Base-by-base conservation (phyloP, 2,888 invertebrate species). In the Latheticus oryzae region DNA sequence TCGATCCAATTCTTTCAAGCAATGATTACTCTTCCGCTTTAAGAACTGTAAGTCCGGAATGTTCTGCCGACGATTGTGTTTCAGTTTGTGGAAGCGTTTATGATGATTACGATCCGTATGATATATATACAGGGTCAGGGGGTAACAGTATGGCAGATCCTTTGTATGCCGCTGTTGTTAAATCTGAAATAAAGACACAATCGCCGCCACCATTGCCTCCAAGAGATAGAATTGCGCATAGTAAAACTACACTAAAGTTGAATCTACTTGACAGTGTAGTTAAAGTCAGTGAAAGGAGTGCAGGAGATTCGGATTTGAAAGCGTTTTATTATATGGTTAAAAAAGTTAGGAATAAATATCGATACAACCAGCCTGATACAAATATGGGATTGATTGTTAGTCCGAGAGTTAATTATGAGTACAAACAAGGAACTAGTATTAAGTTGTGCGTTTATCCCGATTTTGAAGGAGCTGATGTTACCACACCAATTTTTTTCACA, bases 331-430 rank as follows among this genome's bases (percentile, higher is more conserved):
- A 86, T 70, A 91, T 93, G 90, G 89, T 94, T 1, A 86, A 89
- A 62, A 85, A 87, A 63, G 83, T 93, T 19, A 83, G 93, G 85
- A 90, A 83, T 78, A 86, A 87, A 69, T 95, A 90, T 78, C 82
- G 84, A 0, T 85, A 88, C 72, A 85, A 87, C 43, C 91, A 96
- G 76, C 83, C 84, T 11, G 83, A 80, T 54, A 90, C 92, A 7
- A 97, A 97, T 80, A 87, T 90, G 26, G 97, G 97, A 0, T 87
- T 95, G 72, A 88, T 97, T 55, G 86, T 95, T 61, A 95, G 96
- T 64, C 89, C 95, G 0, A 87, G 92, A 72, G 89, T 95, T 65
- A 89, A 91, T 65, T 91, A 89, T 73, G 84, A 86, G 64, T 91
- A 92, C 76, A 80, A 81, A 12, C 86, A 85, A 58, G 85, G 89